phyloP scores from a whole-genome alignment of 64 coral and sea anemone genomes.

The Montipora foliosa region DNA sequence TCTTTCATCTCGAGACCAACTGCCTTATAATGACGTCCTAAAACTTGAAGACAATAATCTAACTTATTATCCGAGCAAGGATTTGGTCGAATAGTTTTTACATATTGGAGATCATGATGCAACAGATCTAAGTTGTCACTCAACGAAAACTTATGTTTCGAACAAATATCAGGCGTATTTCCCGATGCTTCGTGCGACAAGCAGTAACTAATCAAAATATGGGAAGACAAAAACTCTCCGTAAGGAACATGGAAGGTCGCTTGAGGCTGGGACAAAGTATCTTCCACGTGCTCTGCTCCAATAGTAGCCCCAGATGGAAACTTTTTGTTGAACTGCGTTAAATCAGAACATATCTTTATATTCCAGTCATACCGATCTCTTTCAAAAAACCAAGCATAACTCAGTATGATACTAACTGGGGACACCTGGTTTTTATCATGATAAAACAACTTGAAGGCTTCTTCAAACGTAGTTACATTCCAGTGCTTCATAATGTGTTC shows the following conservation, averaged over 20 bases:
- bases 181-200: not conserved
- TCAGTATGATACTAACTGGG: not conserved
- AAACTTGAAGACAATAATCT: constrained; percentile 21
- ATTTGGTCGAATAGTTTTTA: constrained; percentile 3
- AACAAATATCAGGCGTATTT: not conserved
- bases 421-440: not conserved
- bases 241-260: constrained; percentile 3
- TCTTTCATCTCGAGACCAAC: not conserved
- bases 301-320: not conserved
- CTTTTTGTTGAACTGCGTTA: not conserved
- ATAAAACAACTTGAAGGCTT: constrained; percentile 24
- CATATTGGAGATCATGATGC: not conserved
- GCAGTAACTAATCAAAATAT: constrained; percentile 37
- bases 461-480: constrained; percentile 8
- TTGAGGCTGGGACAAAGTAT: constrained; percentile 3
- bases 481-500: constrained; percentile 13
- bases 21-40: constrained; percentile 26
- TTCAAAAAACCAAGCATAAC: constrained; percentile 19
- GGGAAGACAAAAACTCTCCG: not conserved
- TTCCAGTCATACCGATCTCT: not conserved
- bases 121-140: not conserved
- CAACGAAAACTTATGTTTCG: not conserved
- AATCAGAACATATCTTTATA: not conserved
- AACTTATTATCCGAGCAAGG: not conserved
- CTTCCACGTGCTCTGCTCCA: not conserved